Base-by-base conservation (phyloP, 2,113 vertebrate species). In the Menura novaehollandiae region DNA sequence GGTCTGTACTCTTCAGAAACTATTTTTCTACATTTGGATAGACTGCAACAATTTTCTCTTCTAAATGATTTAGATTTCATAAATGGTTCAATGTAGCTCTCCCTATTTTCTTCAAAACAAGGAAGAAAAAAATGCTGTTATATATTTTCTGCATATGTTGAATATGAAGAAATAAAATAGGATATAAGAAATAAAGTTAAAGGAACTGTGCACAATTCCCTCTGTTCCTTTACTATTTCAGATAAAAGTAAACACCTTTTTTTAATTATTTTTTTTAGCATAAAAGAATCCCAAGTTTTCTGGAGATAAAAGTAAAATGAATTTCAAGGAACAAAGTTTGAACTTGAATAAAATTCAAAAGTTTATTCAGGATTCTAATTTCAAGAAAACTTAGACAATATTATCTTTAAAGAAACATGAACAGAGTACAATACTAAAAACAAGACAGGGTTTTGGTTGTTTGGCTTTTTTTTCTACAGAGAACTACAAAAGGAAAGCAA, bases 1-100 rank as follows among this genome's bases (percentile, higher is more conserved):
- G 26, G 15, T 64, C 78, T 76, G 43, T 80, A 64, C 53, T 85
- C 80, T 68, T 79, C 83, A 96, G 90, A 95, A 96, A 85, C 26
- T 37, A 15, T 78, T 88, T 89, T 89, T 83, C 39, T 69, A 56
- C 22, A 7, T 85, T 91, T 77, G 27, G 73, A 56, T 63, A 91
- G 35, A 68, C 15, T 73, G n/a, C 10, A 94, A 55, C 15, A 35
- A 77, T 94, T 96, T 93, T 91, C n/a, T 64, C 10, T 44, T 78
- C 84, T 59, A 89, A 94, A 89, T 94, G 1, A 94, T 89, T 95
- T 63, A 87, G 59, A 24, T 77, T 89, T 80, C 55, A 51, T 88
- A 89, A 93, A 52, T 53, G n/a, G 62, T 63, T 88, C 67, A 44
- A 4, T 66, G 67, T 49, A 81, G 39, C 6, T 88, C 32, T 66